Evolutionary conservation across 1,140 invertebrate genomes (phyloP), one percentile per base, ranked within the genome.

Genomic region (Drosophila varians): DNA sequence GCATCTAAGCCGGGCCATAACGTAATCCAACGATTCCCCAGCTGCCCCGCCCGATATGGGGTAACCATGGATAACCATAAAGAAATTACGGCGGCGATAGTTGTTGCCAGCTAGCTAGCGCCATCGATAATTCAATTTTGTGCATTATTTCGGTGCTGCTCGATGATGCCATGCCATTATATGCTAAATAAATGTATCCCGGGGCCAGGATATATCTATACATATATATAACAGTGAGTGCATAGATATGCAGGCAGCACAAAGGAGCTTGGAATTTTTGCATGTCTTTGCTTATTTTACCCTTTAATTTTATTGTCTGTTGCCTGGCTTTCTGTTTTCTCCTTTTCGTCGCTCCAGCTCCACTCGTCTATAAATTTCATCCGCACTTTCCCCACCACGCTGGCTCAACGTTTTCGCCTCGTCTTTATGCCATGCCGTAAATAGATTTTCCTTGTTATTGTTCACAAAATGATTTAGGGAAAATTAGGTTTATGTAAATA

Each of bases 401-500:
- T 43, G 53, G 48, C 40, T 38, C 21, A 46, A 61, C 60, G 55
- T 48, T 82, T 70, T 46, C 57, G 36, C 57, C 55, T 14, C 43
- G 48, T 28, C 45, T 54, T 64, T 58, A 56, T 75, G 62, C 55
- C 61, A 60, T 53, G 79, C 45, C 76, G 79, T 84, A 84, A 84
- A 84, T 86, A 84, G 80, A 87, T 84, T 84, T 87, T 80, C 66
- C 68, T 66, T 77, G 82, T 87, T 87, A 87, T 89, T 77, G 86
- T 80, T 80, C 84, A 73, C 65, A 89, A 89, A 88, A 88, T 89
- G 86, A 89, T 89, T 89, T 89, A 89, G 70, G 74, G 73, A 89
- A 89, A 89, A 89, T 89, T 89, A 89, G 86, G 86, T 89, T 89
- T 89, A 89, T 89, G 84, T 86, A 89, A 89, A 89, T 89, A 89